A percentile compares a stretch with the other conserved stretches of the same genome.
These are phyloP conservation scores for Uria aalge DNA, from an alignment of 2,113 vertebrate species.

Conservation along the genomic window DNA sequence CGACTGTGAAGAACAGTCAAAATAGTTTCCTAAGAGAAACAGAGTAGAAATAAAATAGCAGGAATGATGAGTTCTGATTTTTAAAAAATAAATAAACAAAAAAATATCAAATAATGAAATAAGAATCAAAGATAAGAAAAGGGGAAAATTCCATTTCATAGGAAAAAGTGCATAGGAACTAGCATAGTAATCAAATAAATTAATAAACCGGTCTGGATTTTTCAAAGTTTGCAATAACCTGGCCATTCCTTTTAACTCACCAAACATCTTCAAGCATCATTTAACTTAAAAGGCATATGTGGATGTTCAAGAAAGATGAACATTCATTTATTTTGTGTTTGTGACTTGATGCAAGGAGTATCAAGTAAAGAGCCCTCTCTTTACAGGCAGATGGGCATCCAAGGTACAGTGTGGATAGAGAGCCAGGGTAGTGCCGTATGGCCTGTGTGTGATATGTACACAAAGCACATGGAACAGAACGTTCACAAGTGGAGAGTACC, in stretches of 20 bases:
- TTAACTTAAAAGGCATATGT: neutral
- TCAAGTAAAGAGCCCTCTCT: neutral
- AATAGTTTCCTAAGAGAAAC: neutral
- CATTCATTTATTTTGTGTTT: slow-evolving; percentile 27
- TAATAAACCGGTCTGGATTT: slow-evolving; percentile 35
- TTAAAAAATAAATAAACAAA: neutral
- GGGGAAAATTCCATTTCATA: neutral
- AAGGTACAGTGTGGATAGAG: neutral
- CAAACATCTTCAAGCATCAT: neutral
- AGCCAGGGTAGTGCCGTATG: neutral
- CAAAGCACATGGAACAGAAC: neutral
- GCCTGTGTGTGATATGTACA: neutral
- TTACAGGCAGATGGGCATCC: neutral
- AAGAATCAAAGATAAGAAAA: neutral
- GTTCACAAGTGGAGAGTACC: neutral
- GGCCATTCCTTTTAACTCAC: slow-evolving; percentile 37
- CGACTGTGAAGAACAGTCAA: neutral
- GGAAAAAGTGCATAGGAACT: neutral
- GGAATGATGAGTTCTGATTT: neutral
- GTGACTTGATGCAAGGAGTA: neutral
- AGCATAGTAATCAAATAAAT: neutral
- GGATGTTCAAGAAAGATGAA: slow-evolving; percentile 34
- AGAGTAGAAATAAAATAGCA: neutral
- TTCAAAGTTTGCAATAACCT: slow-evolving; percentile 24
- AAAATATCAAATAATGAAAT: neutral